These are phyloP conservation scores for Phrynocephalus vlangalii DNA, from an alignment of 2,797 vertebrate species.

Conservation along the genomic window DNA sequence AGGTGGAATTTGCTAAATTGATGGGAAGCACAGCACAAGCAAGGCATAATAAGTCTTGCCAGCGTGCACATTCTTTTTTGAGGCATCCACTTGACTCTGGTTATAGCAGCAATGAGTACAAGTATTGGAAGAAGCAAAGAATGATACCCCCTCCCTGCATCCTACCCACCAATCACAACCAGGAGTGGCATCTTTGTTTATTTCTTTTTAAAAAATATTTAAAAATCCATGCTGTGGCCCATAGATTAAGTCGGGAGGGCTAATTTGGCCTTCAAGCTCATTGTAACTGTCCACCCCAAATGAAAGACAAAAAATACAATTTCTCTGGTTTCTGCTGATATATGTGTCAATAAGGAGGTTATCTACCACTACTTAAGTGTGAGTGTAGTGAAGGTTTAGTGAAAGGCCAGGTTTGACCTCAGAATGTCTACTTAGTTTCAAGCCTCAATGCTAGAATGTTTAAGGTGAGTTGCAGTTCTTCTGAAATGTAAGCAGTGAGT, in stretches of 20 bases:
- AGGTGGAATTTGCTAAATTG: background rate
- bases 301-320: background rate
- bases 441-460: background rate
- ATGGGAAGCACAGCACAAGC: background rate
- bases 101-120: background rate
- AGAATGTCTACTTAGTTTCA: background rate
- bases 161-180: no score
- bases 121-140: background rate
- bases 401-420: background rate
- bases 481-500: background rate
- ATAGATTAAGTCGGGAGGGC: no score
- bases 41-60: background rate
- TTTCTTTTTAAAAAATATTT: no score
- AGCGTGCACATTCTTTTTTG: background rate
- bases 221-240: no score
- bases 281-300: no score
- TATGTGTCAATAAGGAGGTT: background rate
- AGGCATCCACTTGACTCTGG: background rate
- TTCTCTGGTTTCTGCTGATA: background rate
- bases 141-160: no score
- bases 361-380: background rate
- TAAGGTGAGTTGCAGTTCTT: background rate
- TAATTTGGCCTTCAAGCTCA: no score
- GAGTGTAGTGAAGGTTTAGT: background rate
- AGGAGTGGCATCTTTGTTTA: no score